Evolutionary conservation across 2,888 invertebrate species (phyloP).

Genomic region (Lissonota sp.): DNA sequence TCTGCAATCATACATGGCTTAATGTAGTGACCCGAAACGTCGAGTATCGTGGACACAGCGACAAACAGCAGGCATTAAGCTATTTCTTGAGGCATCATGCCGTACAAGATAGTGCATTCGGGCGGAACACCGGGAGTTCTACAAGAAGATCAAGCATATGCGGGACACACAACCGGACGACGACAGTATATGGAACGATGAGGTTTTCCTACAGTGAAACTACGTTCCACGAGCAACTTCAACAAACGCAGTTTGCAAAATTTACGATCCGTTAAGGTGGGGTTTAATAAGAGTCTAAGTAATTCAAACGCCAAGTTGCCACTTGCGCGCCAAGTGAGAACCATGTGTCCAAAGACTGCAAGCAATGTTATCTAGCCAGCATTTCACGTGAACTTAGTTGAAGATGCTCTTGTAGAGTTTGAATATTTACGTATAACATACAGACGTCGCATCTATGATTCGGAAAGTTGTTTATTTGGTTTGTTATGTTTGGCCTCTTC

Average conservation of each 20-base stretch:
- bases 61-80: no score
- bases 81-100: no score
- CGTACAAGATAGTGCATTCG: no score
- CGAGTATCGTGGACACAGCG: no score
- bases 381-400: slow-evolving; percentile 34
- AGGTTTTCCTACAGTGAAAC: slow-evolving; percentile 5
- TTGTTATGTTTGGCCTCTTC: no score
- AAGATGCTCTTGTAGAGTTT: slow-evolving; percentile 36
- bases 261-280: slow-evolving; percentile 69
- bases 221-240: slow-evolving; percentile 58
- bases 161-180: not conserved
- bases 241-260: slow-evolving; percentile 64
- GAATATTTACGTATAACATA: not conserved
- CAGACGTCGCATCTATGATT: no score
- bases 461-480: no score
- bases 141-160: not conserved
- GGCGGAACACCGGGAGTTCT: no score
- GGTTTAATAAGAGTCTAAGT: slow-evolving; percentile 69
- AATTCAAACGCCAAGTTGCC: slow-evolving; percentile 64
- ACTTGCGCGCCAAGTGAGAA: slow-evolving; percentile 38
- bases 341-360: slow-evolving; percentile 38
- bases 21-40: no score
- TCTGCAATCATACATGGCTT: no score
- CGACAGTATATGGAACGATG: not conserved
- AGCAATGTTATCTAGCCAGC: slow-evolving; percentile 26